Percentiles rank a stretch among this genome's conserved stretches.
These are phyloP conservation scores for Synergus itoensis DNA, from an alignment of 2,888 invertebrate species.

Conservation along the genomic window DNA sequence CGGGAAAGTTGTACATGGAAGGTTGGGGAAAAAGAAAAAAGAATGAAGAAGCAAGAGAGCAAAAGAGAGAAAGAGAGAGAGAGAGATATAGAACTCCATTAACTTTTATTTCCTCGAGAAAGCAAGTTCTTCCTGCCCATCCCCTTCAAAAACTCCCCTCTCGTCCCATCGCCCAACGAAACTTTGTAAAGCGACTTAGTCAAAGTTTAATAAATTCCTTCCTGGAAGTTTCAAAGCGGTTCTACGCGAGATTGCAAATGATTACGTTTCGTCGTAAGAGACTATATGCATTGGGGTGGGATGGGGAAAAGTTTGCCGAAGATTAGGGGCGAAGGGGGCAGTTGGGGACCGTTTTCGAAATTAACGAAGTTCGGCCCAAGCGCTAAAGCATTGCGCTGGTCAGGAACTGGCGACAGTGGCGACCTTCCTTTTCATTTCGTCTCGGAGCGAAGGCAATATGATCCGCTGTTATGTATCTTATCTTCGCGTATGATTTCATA, in stretches of 20 bases:
- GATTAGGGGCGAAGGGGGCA: not conserved
- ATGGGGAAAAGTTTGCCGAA: slow-evolving; percentile 50
- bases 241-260: slow-evolving; percentile 72
- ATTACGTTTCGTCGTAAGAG: slow-evolving; percentile 66
- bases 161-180: slow-evolving; percentile 61
- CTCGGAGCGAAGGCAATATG: slow-evolving; percentile 16
- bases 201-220: slow-evolving; percentile 77
- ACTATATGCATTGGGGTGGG: slow-evolving; percentile 36
- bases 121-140: slow-evolving; percentile 66
- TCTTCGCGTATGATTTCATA: slow-evolving; percentile 30
- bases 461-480: slow-evolving; percentile 16
- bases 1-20: slow-evolving; percentile 65
- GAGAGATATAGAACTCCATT: slow-evolving; percentile 72
- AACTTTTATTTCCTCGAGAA: slow-evolving; percentile 76
- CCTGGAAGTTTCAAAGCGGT: slow-evolving; percentile 72
- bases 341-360: slow-evolving; percentile 38
- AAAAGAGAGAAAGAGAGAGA: slow-evolving; percentile 53
- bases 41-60: slow-evolving; percentile 45
- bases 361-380: slow-evolving; percentile 39
- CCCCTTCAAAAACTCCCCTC: slow-evolving; percentile 48
- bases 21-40: slow-evolving; percentile 53
- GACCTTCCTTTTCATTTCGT: slow-evolving; percentile 17
- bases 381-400: slow-evolving; percentile 11
- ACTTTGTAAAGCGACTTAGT: slow-evolving; percentile 76
- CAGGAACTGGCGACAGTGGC: slow-evolving; percentile 21